Percentiles rank a stretch among this genome's conserved stretches.
Conservation (phyloP, 2,888 invertebrate genomes). For the Cancer borealis region DNA sequence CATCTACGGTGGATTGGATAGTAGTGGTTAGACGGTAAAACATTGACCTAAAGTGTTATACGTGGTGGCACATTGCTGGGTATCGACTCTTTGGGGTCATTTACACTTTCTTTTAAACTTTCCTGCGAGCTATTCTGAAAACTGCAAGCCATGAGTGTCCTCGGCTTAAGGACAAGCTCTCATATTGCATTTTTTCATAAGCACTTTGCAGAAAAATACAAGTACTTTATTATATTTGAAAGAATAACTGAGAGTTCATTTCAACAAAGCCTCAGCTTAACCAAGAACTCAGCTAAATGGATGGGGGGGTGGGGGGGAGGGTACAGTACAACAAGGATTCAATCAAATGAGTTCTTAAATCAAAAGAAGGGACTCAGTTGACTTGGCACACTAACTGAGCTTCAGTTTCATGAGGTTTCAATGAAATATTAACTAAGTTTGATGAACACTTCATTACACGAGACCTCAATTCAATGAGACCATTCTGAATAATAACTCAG, state of each 20-base stretch:
- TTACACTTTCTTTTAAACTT: not conserved
- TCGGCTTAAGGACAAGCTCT: not conserved
- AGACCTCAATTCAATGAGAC: not conserved
- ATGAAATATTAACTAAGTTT: not conserved
- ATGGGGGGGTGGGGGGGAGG: not conserved
- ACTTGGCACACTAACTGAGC: not conserved
- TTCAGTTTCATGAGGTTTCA: not conserved
- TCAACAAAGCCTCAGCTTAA: not conserved
- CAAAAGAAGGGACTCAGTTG: not conserved
- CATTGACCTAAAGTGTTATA: constrained; percentile 13
- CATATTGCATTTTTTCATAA: not conserved
- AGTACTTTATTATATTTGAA: not conserved
- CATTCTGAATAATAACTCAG: not conserved
- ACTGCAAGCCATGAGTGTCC: not conserved
- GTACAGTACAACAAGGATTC: not conserved
- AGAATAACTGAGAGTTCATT: not conserved
- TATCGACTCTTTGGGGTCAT: not conserved
- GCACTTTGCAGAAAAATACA: not conserved
- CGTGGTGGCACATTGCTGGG: constrained; percentile 36
- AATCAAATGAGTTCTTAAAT: not conserved
- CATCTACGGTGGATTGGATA: constrained; percentile 14
- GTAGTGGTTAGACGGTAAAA: not conserved
- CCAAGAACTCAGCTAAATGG: not conserved
- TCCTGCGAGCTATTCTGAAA: not conserved
- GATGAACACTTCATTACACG: not conserved